Base-by-base conservation (phyloP, 2,888 invertebrate genomes). In the Acrocyrtus sp. region DNA sequence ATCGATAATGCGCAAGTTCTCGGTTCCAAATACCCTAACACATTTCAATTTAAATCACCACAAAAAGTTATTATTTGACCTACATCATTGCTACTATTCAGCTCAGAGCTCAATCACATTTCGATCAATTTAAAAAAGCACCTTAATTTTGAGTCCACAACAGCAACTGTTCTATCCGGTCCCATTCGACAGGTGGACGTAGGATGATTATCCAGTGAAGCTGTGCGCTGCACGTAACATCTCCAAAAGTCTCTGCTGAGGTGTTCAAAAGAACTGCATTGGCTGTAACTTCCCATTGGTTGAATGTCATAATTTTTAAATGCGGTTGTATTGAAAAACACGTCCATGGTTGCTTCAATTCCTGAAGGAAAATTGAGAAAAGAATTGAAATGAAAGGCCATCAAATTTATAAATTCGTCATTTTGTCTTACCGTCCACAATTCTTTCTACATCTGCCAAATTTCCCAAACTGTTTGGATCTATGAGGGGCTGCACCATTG, bases 131-230 rank as follows among this genome's bases (percentile, higher is more conserved):
- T 21, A 29, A 34, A 51, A 51, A 34, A n/a, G 1, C 57, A 75
- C 75, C 63, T 68, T 4, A 76, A 41, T 39, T 68, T 58, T 1
- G 73, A 73, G 34, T 76, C 76, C 1, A 76, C 73, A 1, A 65
- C 75, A n/a, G 68, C 72, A 19, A 73, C 73, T 0, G 58, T 39
- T 10, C 26, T 56, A 45, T 73, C 73, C 41, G 73, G 73, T 2
- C 73, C 76, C 76, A 76, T 76, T 34, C 75, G 45, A 39, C 72
- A 72, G 12, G 75, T 68, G 3, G 75, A 75, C 0, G 75, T 75
- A 24, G 75, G 61, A 48, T 75, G 72, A 27, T 58, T 24, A 15
- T 24, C 41, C 1, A 43, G 75, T 19, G 21, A 3, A n/a, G 61
- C n/a, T 21, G 15, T 48, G 12, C n/a, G 39, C 34, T 68, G 15